Evolutionary conservation across 2,797 vertebrate genomes (phyloP).

Genomic region (Mycteria americana): DNA sequence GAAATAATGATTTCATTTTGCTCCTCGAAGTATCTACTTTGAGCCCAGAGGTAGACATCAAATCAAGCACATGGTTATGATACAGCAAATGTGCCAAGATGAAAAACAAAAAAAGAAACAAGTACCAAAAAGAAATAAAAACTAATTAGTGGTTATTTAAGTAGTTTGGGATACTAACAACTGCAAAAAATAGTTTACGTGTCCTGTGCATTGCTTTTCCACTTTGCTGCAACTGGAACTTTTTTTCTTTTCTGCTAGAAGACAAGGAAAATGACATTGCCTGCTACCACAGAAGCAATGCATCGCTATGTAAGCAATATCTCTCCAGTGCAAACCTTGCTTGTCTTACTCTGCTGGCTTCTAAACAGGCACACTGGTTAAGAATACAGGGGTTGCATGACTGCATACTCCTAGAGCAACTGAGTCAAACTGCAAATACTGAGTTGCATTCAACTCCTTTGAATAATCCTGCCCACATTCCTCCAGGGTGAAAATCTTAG

Average conservation of each 20-base stretch:
- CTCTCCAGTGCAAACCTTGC: not conserved
- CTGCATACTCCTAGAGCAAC: not conserved
- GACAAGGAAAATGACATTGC: not conserved
- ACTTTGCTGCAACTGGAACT: not conserved
- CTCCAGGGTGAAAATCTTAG: constrained; percentile 25
- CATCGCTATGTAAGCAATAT: not conserved
- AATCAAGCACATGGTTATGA: not conserved
- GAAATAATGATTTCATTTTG: not conserved
- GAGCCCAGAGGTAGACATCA: not conserved
- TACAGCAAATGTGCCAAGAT: not conserved
- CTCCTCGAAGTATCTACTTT: not conserved
- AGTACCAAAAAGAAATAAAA: not conserved
- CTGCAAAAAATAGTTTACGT: not conserved
- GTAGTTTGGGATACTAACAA: constrained; percentile 5
- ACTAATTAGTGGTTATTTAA: constrained; percentile 35
- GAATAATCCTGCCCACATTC: constrained; percentile 21
- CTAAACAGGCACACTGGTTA: not conserved
- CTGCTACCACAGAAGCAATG: not conserved
- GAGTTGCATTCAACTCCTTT: not conserved
- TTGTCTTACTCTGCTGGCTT: not conserved
- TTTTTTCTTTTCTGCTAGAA: not conserved
- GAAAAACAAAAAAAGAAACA: not conserved
- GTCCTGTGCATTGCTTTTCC: not conserved
- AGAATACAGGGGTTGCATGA: not conserved
- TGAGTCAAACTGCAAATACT: not conserved